A percentile compares a stretch with the other conserved stretches of the same genome.
Conservation (phyloP, 2,888 invertebrate genomes). For the Harpalus rubripes region DNA sequence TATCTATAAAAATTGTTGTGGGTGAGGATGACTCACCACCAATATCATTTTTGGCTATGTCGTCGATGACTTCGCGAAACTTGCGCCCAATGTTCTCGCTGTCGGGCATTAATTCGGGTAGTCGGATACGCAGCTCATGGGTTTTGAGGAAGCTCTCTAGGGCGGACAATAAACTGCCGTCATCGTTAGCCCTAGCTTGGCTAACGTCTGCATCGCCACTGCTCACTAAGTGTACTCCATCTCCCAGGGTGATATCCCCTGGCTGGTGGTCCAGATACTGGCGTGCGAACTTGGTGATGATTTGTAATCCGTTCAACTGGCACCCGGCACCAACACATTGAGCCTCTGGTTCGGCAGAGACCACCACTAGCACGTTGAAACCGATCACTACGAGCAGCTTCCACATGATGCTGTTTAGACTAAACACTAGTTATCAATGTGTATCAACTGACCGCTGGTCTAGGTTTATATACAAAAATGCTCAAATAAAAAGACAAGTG, state of each 20-base stretch:
- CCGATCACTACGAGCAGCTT: slow-evolving; percentile 65
- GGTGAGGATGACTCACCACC: slow-evolving; percentile 76
- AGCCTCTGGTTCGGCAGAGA: slow-evolving; percentile 62
- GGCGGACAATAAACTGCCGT: slow-evolving; percentile 80
- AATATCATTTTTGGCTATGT: slow-evolving; percentile 76
- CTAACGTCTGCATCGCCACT: slow-evolving; percentile 78
- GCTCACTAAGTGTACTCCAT: slow-evolving; percentile 83
- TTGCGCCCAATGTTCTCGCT: slow-evolving; percentile 79
- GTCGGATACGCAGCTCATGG: slow-evolving; percentile 86
- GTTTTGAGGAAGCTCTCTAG: slow-evolving; percentile 85
- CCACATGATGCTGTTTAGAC: slow-evolving; percentile 64
- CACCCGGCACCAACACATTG: slow-evolving; percentile 65
- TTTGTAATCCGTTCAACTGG: slow-evolving; percentile 79
- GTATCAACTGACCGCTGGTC: slow-evolving; percentile 66
- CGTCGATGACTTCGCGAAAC: slow-evolving; percentile 81
- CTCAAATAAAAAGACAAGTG: slow-evolving; percentile 65
- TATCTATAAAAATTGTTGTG: not conserved
- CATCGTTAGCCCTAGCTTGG: slow-evolving; percentile 78
- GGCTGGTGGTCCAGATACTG: slow-evolving; percentile 79
- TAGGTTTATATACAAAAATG: slow-evolving; percentile 66
- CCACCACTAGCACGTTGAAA: slow-evolving; percentile 63
- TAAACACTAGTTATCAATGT: slow-evolving; percentile 66
- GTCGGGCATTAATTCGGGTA: slow-evolving; percentile 84
- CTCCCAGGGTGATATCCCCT: slow-evolving; percentile 81
- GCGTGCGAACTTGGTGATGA: slow-evolving; percentile 78